Conservation (phyloP, 1,140 invertebrate species). For the Drosophila mayri region DNA sequence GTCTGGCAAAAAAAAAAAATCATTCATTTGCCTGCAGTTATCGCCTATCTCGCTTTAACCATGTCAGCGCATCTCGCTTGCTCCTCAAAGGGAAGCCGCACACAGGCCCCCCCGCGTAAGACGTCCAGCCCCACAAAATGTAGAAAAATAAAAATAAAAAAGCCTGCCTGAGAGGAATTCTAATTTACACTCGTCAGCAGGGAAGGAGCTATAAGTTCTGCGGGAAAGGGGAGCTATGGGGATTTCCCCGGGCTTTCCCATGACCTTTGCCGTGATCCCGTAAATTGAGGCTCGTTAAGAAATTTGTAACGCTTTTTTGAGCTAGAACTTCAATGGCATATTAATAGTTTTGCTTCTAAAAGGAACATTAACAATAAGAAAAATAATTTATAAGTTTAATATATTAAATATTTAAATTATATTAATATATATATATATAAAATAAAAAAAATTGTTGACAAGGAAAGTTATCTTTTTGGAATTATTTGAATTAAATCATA, state of each 20-base stretch:
- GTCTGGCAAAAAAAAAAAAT: slow-evolving; percentile 65
- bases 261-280: slow-evolving; percentile 25
- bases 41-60: slow-evolving; percentile 13
- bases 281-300: slow-evolving; percentile 23
- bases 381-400: not conserved
- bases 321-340: not conserved
- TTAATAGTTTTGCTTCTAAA: not conserved
- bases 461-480: not conserved
- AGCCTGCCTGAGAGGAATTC: slow-evolving; percentile 66
- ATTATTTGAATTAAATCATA: not conserved
- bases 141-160: slow-evolving; percentile 3
- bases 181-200: slow-evolving; percentile 64
- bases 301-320: slow-evolving; percentile 7
- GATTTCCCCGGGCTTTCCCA: slow-evolving; percentile 12
- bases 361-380: not conserved
- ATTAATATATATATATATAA: not conserved
- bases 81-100: slow-evolving; percentile 77
- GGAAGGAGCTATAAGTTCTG: slow-evolving; percentile 16
- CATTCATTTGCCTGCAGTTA: slow-evolving; percentile 76
- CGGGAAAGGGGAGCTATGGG: not conserved
- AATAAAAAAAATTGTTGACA: not conserved
- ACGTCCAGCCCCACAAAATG: slow-evolving; percentile 34
- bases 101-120: slow-evolving; percentile 42
- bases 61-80: slow-evolving; percentile 25
- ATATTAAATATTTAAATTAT: not conserved